A percentile compares a stretch with the other conserved stretches of the same genome.
Evolutionary conservation across 2,888 invertebrate genomes (phyloP).

Genomic region (Stratiomys singularior): DNA sequence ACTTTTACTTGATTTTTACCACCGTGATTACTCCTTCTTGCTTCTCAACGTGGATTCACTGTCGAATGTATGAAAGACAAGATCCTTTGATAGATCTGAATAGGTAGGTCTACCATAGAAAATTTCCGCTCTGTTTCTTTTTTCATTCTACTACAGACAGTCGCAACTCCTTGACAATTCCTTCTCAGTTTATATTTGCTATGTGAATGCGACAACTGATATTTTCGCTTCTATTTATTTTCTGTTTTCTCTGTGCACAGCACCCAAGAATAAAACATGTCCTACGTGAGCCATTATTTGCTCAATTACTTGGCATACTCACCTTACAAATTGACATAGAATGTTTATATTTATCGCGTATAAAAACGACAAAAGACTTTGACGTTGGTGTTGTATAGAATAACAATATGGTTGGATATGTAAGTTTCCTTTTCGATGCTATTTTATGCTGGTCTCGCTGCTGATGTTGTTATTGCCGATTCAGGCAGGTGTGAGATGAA

Average conservation of each 20-base stretch:
- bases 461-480: too few species aligned
- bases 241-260: too few species aligned
- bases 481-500: too few species aligned
- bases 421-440: too few species aligned
- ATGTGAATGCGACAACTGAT: conserved; percentile 42
- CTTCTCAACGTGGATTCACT: neutral
- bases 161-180: too few species aligned
- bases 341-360: conserved; percentile 40
- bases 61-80: too few species aligned
- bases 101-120: too few species aligned
- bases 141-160: too few species aligned
- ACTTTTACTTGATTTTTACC: conserved; percentile 21
- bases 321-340: conserved; percentile 41
- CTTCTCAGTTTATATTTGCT: too few species aligned
- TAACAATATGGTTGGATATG: conserved; percentile 5
- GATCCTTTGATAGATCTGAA: too few species aligned
- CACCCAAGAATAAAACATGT: conserved; percentile 35
- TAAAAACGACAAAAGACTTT: conserved; percentile 21
- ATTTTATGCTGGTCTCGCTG: too few species aligned
- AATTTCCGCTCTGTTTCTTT: too few species aligned
- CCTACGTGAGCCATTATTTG: conserved; percentile 43
- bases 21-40: neutral
- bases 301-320: conserved; percentile 43
- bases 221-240: conserved; percentile 18
- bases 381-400: neutral